phyloP scores from a whole-genome alignment of 2,113 vertebrate genomes.

The Hylia prasina region DNA sequence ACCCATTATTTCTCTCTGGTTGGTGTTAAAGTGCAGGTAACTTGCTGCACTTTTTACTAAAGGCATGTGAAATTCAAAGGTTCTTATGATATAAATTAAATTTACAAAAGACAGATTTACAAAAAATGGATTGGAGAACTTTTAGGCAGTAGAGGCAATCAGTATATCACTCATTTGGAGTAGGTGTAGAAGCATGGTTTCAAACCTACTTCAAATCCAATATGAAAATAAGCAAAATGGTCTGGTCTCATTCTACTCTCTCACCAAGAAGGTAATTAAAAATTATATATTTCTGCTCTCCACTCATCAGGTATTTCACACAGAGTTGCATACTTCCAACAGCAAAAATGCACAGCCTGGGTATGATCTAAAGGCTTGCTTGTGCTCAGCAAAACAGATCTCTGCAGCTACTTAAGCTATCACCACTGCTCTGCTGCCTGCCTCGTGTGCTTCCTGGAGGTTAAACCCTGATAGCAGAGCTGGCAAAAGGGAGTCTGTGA shows the following conservation, averaged over 20 bases:
- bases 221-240: background rate
- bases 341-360: background rate
- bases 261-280: background rate
- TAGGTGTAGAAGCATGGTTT: background rate
- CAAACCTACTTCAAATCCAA: background rate
- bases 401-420: background rate
- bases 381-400: background rate
- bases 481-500: background rate
- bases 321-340: background rate
- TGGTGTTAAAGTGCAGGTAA: background rate
- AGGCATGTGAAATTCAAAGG: background rate
- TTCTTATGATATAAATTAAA: background rate
- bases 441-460: background rate
- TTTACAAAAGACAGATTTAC: background rate
- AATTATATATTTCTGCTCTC: background rate
- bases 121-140: background rate
- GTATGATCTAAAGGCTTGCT: background rate
- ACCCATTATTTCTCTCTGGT: background rate
- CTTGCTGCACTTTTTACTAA: background rate
- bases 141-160: background rate
- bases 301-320: background rate
- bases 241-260: background rate
- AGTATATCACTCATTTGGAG: background rate
- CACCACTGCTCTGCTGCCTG: background rate
- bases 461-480: background rate